Evolutionary conservation across 2,888 invertebrate genomes (phyloP).

Genomic region (Incurvaria masculella): DNA sequence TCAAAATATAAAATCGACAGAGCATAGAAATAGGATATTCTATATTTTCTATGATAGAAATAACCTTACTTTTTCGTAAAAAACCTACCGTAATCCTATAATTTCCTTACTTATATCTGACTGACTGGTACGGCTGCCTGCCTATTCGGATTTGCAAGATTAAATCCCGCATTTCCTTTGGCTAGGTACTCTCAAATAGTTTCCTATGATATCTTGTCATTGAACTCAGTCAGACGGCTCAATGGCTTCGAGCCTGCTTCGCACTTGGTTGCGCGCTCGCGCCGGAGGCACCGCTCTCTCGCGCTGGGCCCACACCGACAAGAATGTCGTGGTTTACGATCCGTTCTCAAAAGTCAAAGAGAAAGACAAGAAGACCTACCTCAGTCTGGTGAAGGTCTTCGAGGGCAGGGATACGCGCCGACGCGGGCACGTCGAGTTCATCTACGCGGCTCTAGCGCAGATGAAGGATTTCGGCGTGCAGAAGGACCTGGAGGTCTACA

Average conservation of each 20-base stretch:
- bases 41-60: no score
- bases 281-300: constrained; percentile 25
- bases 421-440: constrained; percentile 91
- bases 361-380: constrained; percentile 65
- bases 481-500: constrained; percentile 84
- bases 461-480: constrained; percentile 90
- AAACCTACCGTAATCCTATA: no score
- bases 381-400: constrained; percentile 74
- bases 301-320: constrained; percentile 39
- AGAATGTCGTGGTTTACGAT: constrained; percentile 36
- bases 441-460: constrained; percentile 81
- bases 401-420: constrained; percentile 64
- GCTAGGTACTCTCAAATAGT: no score
- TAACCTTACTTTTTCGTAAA: no score
- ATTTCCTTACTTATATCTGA: no score
- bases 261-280: constrained; percentile 28
- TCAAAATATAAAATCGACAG: no score
- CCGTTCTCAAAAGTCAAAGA: constrained; percentile 47
- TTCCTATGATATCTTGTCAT: no score
- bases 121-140: no score
- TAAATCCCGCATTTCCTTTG: no score
- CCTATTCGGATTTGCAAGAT: no score
- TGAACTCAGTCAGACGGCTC: constrained; percentile 23
- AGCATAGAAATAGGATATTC: no score
- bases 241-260: constrained; percentile 37